These are phyloP conservation scores for Dicranocentrus wangi DNA, from an alignment of 2,888 invertebrate species.

Conservation along the genomic window DNA sequence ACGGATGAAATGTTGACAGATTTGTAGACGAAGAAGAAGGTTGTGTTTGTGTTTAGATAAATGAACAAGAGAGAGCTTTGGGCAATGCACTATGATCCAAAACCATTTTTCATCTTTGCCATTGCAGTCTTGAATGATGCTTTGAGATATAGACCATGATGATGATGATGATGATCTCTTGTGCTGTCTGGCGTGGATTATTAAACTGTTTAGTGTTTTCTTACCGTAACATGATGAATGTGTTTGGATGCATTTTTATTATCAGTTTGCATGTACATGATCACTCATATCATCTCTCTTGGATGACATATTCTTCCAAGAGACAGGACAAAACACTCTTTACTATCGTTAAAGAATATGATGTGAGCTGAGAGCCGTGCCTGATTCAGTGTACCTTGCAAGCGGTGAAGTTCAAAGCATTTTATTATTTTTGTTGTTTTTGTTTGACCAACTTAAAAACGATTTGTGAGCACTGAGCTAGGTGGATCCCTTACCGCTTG, in stretches of 20 bases:
- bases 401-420: slow-evolving; percentile 50
- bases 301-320: slow-evolving; percentile 49
- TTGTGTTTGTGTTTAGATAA: no score
- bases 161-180: neutral
- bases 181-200: no score
- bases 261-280: neutral
- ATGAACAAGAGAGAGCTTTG: slow-evolving; percentile 12
- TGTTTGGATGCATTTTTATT: slow-evolving; percentile 52
- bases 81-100: slow-evolving; percentile 9
- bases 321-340: slow-evolving; percentile 37
- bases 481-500: slow-evolving; percentile 13
- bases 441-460: slow-evolving; percentile 37
- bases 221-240: slow-evolving; percentile 39
- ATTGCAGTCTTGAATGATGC: neutral
- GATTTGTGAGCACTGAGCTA: slow-evolving; percentile 23
- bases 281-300: neutral
- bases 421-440: slow-evolving; percentile 36
- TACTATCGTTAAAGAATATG: slow-evolving; percentile 48
- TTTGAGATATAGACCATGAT: neutral
- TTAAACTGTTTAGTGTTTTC: no score
- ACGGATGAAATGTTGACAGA: slow-evolving; percentile 58
- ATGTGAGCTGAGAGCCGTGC: slow-evolving; percentile 56
- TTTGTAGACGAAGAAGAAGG: slow-evolving; percentile 54
- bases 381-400: slow-evolving; percentile 52
- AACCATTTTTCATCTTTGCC: neutral